Evolutionary conservation across 2,797 vertebrate species (phyloP), one percentile per base, ranked within the genome.

Genomic region (Hyperoplus immaculatus): DNA sequence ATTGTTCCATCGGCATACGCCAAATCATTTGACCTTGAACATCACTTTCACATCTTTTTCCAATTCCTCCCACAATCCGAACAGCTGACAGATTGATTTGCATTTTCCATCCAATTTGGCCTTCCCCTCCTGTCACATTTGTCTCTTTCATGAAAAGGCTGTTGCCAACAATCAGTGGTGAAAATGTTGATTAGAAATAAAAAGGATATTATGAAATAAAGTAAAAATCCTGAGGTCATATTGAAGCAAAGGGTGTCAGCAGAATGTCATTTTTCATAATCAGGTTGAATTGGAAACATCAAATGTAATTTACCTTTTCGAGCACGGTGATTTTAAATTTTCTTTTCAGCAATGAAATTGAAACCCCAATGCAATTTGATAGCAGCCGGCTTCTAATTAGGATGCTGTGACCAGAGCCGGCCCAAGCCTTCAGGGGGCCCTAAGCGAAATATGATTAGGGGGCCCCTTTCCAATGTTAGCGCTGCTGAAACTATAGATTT

Each of bases 331-430:
- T 69, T 41, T 62, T 42, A 1, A 45, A 39, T 45, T 43, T 47
- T 39, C 53, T 73, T 74, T 72, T 54, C 41, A 46, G 1, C 1
- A 59, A 51, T 57, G 16, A 54, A 70, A 38, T 39, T 16, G 29
- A 78, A 42, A 36, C 45, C n/a, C 21, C 29, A 11, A 9, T 64
- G 43, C 47, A 53, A 12, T 45, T 55, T 57, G 16, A 46, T 13
- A 60, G 38, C 63, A 57, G 58, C 8, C 4, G 39, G 59, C 3
- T 39, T 29, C 54, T 76, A 68, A 81, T 69, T 21, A 62, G 43
- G 21, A 36, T 8, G 15, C 42, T 70, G 45, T 57, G 21, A 21
- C 21, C 21, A 21, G 21, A 21, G 21, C 21, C 21, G 21, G 21
- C 21, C 21, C 21, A 21, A 21, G 21, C 21, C 21, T 21, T 21